Evolutionary conservation across 2,888 invertebrate species (phyloP), one percentile per base, ranked within the genome.

Genomic region (Nipponacmea schrenckii): DNA sequence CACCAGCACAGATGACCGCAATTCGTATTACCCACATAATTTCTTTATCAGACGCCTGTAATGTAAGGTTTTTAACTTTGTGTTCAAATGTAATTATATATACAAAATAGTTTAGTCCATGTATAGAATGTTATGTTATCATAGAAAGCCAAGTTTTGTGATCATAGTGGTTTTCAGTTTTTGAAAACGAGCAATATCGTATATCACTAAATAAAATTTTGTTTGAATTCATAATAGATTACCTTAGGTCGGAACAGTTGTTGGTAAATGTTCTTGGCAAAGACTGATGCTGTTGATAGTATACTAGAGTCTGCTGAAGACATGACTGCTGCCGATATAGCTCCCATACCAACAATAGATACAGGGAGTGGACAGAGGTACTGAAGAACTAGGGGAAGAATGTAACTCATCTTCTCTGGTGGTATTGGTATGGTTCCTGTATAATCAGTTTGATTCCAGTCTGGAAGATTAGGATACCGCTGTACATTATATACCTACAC

Each of bases 321-420:
- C 79, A 79, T 79, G 17, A 78, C 78, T 2, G 79, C 79, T 17
- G 79, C 79, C 39, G 75, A 73, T 20, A 79, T 70, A 15, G 79
- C 79, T 2, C 77, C 79, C 20, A 79, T 69, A 62, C 78, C 79
- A 48, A 78, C 68, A 63, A 79, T 66, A 48, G 79, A 75, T 4
- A 79, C 77, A 8, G 72, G 70, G 12, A 67, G 68, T 12, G 79
- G 79, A 62, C 77, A 76, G 26, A 79, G 71, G 71, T 78, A 77
- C 69, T 78, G 75, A 17, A 79, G 67, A 12, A 71, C 74, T 69
- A 79, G 65, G 15, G 79, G 79, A 26, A 78, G 64, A 15, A 79
- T 71, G 12, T 68, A 68, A 17, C 68, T 65, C 67, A 69, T 67
- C 44, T 73, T 67, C 2, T 67, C 68, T 14, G 15, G 45, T 3